Conservation (phyloP, 2,113 vertebrate species). For the Camelus dromedarius region DNA sequence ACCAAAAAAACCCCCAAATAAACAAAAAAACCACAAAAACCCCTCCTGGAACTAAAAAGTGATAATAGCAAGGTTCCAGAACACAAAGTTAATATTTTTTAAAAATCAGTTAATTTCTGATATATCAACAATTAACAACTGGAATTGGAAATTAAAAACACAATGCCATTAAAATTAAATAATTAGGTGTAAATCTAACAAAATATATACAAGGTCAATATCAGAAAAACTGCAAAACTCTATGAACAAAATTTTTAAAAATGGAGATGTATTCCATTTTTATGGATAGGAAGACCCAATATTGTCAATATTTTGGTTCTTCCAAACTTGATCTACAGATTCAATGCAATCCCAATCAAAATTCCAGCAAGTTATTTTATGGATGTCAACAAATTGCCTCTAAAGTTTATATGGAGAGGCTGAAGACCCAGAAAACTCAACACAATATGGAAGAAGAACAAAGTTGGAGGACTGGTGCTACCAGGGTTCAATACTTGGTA, state of each 20-base stretch:
- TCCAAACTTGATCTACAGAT: too few species aligned
- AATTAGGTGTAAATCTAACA: not conserved
- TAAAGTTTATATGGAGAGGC: not conserved
- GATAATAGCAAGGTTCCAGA: not conserved
- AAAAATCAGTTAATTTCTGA: not conserved
- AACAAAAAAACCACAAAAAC: not conserved
- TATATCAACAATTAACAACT: not conserved
- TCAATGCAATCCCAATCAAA: too few species aligned
- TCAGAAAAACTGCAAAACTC: not conserved
- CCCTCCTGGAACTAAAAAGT: not conserved
- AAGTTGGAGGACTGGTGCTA: not conserved
- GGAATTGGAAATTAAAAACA: not conserved
- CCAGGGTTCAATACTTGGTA: not conserved
- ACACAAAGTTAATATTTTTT: not conserved
- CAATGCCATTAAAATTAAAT: not conserved
- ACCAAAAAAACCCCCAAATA: too few species aligned
- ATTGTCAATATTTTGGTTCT: too few species aligned
- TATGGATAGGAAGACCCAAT: not conserved
- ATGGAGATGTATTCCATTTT: not conserved
- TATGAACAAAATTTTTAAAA: not conserved
- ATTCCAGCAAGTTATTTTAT: too few species aligned
- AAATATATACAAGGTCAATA: not conserved
- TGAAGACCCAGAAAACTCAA: not conserved
- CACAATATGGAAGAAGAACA: not conserved
- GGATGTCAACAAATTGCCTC: not conserved